Base-by-base conservation (phyloP, 2,888 invertebrate species). In the Timema podura region DNA sequence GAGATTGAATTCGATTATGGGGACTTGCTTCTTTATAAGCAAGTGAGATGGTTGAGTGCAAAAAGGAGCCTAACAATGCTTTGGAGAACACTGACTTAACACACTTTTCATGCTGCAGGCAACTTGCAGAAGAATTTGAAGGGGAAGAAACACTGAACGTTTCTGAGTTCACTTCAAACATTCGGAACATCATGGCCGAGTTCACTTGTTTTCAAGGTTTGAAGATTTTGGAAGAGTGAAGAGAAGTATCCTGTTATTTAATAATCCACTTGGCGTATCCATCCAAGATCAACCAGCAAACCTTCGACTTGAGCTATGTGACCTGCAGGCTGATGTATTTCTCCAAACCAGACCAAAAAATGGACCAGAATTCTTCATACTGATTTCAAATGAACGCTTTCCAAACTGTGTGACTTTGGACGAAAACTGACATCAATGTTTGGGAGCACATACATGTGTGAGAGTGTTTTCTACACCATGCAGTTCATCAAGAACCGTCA, bases 391-490 rank as follows among this genome's bases (percentile, higher is more conserved):
- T 61, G 59, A 71, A 57, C 51, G 59, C 45, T 71, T 68, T 66
- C 68, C 69, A 13, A 61, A 71, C 65, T 69, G 59, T 44, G 71
- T 48, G 47, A 66, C 48, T 66, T 66, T 66, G 48, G 48, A 6
- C 48, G 9, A 6, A 66, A 66, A 68, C 67, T 73, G 48, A 68
- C 68, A 30, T 73, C 71, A 45, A 72, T 71, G 71, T 73, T 73
- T 65, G 73, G 73, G 30, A 73, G 71, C 54, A 71, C 66, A 49
- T 73, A 73, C 61, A 65, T 65, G 44, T 71, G 71, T 68, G 71
- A 73, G 65, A 70, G 68, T 68, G 66, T 66, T 65, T 71, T 69
- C 59, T 67, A 59, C n/a, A 30, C 54, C 48, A 70, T 68, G 70
- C 72, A 72, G 67, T 66, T 64, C 44, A 66, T 73, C 48, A 73